phyloP scores from a whole-genome alignment of 2,888 invertebrate genomes.

The Seira ritae region DNA sequence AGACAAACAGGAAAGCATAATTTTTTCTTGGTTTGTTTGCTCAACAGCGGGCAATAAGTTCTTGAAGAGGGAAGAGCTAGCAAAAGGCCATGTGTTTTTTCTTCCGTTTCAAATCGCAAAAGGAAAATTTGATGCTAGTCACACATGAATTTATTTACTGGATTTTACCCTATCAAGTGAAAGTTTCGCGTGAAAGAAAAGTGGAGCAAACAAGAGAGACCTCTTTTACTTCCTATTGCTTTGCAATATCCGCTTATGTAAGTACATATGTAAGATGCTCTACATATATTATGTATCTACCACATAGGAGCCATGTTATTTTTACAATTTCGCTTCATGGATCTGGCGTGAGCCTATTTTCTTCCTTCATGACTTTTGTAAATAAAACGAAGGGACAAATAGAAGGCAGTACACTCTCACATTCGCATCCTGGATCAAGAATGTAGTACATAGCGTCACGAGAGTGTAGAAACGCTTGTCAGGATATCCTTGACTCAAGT shows the following conservation, averaged over 20 bases:
- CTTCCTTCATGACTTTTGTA: slow-evolving; percentile 29
- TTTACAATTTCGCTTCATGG: too few species aligned
- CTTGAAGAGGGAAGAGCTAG: too few species aligned
- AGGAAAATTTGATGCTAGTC: slow-evolving; percentile 12
- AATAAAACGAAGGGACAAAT: slow-evolving; percentile 47
- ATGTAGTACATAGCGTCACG: too few species aligned
- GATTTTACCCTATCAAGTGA: not conserved
- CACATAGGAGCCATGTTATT: too few species aligned
- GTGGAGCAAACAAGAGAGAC: slow-evolving; percentile 39
- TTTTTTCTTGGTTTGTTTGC: too few species aligned
- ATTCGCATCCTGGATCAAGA: too few species aligned
- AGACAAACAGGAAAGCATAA: too few species aligned
- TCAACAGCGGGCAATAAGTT: too few species aligned
- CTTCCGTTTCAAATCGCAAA: too few species aligned
- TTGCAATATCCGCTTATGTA: slow-evolving; percentile 17
- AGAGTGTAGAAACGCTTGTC: slow-evolving; percentile 48
- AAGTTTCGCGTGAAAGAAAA: slow-evolving; percentile 19
- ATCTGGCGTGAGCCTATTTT: slow-evolving; percentile 6
- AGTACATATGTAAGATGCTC: too few species aligned
- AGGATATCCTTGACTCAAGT: slow-evolving; percentile 56
- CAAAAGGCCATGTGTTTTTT: too few species aligned
- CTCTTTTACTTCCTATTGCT: slow-evolving; percentile 42
- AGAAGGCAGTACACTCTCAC: slow-evolving; percentile 38
- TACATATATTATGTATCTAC: too few species aligned
- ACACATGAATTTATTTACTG: slow-evolving; percentile 36